Base-by-base conservation (phyloP, 2,888 invertebrate species). In the Gandaritis pyraliata region DNA sequence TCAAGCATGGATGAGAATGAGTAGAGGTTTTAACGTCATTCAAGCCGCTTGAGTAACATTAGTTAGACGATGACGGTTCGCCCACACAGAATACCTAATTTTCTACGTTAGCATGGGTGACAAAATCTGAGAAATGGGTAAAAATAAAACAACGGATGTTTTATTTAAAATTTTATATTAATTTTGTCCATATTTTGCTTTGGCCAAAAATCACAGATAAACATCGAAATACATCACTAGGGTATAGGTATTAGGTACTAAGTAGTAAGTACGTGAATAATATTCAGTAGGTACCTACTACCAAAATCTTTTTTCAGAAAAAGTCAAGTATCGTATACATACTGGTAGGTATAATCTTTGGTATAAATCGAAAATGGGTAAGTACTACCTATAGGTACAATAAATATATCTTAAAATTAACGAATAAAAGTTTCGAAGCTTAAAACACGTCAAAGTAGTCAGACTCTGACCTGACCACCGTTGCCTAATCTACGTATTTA, bases 131-230 rank as follows among this genome's bases (percentile, higher is more conserved):
- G 23, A 16, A 43, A 43, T 43, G 16, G 3, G 10, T 16, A 16
- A 4, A 16, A 57, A 48, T 38, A 13, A 58, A 57, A 50, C 45
- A 30, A 48, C 16, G 13, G n/a, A 23, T 29, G 45, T 18, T 10
- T 49, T 33, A n/a, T 10, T 49, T 18, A 47, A 46, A 41, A 39
- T 47, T 47, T 51, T 47, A 51, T 61, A 51, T 41, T 47, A 52
- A 47, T 29, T 23, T 47, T 3, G 10, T 57, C 15, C 43, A 46
- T 43, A 45, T 51, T 49, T 41, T 33, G 23, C 43, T 57, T 57
- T 61, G 61, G 61, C 52, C 52, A 18, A 52, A 45, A 57, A 61
- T 61, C 61, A 61, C 61, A 61, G 57, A 33, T 48, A 15, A 52
- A 58, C 23, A 52, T 46, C 38, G 38, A 51, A 50, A 58, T 36